These are phyloP conservation scores for Epizoanthus rinbou DNA, from an alignment of 92 coral and sea anemone genomes.

Conservation along the genomic window DNA sequence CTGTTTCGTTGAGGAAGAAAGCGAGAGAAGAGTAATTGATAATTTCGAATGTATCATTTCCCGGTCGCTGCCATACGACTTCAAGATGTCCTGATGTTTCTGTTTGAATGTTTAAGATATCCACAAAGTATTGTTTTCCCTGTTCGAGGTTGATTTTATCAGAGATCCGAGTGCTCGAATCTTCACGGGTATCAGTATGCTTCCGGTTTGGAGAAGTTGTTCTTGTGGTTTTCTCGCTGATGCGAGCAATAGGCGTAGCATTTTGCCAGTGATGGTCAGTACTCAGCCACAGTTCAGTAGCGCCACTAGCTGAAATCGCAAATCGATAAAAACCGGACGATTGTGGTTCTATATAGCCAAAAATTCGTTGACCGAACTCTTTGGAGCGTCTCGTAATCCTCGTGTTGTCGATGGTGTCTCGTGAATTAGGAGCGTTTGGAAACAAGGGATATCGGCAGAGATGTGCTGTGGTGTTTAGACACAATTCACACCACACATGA, in stretches of 20 bases:
- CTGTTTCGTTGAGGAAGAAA: conserved; percentile 30
- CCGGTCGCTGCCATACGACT: conserved; percentile 26
- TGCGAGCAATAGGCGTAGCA: conserved; percentile 36
- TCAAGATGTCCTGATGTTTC: conserved; percentile 5
- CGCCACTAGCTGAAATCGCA: conserved; percentile 14
- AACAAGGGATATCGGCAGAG: conserved; percentile 35
- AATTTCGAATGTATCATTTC: conserved; percentile 32
- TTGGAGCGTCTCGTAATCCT: conserved; percentile 28
- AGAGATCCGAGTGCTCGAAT: conserved; percentile 1
- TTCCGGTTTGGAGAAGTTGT: not conserved
- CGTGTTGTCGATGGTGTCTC: conserved; percentile 16
- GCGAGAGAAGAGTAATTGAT: conserved; percentile 6
- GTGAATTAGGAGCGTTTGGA: conserved; percentile 30
- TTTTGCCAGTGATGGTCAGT: conserved; percentile 15
- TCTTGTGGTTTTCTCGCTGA: not conserved
- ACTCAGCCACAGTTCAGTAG: conserved; percentile 33
- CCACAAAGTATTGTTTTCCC: conserved; percentile 38
- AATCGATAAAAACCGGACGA: conserved; percentile 35
- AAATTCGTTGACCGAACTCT: conserved; percentile 36
- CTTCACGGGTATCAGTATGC: too few relatives aligned
- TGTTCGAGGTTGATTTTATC: conserved; percentile 13
- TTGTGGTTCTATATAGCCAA: conserved; percentile 36
- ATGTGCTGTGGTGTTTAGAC: conserved; percentile 1
- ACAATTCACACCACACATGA: conserved; percentile 38
- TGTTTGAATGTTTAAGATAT: conserved; percentile 29